Percentiles rank a stretch among this genome's conserved stretches.
These are phyloP conservation scores for Intellagama lesueurii DNA, from an alignment of 2,797 vertebrate species.

Conservation along the genomic window DNA sequence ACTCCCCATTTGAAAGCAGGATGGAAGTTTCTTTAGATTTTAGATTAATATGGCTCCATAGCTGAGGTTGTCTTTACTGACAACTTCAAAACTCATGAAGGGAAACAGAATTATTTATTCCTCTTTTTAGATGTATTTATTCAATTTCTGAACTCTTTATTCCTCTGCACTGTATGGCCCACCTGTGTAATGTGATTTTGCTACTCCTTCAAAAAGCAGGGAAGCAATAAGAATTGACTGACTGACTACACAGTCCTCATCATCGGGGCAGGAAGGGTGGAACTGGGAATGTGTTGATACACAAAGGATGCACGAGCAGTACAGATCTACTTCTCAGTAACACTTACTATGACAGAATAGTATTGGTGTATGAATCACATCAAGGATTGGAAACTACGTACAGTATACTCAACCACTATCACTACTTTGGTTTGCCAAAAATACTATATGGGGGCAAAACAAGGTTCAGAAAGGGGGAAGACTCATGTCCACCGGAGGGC, in stretches of 20 bases:
- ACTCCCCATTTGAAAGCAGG: not conserved
- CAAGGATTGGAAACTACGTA: too few species aligned
- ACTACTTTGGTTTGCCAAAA: too few species aligned
- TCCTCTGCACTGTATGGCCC: not conserved
- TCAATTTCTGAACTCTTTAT: not conserved
- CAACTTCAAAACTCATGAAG: conserved; percentile 14
- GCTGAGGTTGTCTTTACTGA: not conserved
- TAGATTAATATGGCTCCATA: not conserved
- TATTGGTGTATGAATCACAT: not conserved
- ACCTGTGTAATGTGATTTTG: not conserved
- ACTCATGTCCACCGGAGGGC: too few species aligned
- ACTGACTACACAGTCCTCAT: not conserved
- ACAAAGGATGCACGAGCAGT: not conserved
- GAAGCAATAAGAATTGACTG: not conserved
- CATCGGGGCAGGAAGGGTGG: too few species aligned
- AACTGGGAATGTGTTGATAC: too few species aligned
- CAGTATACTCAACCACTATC: too few species aligned
- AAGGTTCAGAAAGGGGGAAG: too few species aligned
- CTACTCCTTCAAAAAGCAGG: not conserved
- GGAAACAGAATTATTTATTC: conserved; percentile 1
- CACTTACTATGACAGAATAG: not conserved
- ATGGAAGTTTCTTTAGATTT: conserved; percentile 21
- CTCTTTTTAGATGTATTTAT: not conserved
- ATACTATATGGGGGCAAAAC: too few species aligned
- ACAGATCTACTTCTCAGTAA: not conserved